These are phyloP conservation scores for Standfussiana lucernea DNA, from an alignment of 2,888 invertebrate genomes.

Conservation along the genomic window DNA sequence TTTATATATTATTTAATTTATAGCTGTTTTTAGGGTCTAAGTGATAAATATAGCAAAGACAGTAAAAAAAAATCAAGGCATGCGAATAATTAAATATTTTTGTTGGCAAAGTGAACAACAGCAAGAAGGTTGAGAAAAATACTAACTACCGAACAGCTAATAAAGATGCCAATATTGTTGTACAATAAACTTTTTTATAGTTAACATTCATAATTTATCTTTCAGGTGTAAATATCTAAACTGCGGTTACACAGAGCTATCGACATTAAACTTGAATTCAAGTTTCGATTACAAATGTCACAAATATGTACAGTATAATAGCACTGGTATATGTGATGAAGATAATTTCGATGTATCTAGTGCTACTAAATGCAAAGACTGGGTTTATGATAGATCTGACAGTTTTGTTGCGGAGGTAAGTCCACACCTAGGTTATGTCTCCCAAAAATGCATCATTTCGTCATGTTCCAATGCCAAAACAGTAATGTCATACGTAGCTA, in stretches of 20 bases:
- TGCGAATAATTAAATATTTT: no score
- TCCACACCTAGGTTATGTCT: not conserved
- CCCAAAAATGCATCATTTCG: not conserved
- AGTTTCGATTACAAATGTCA: constrained; percentile 54
- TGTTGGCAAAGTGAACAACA: no score
- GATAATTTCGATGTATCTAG: constrained; percentile 41
- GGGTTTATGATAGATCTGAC: constrained; percentile 52
- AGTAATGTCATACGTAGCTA: not conserved
- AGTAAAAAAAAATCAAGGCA: no score
- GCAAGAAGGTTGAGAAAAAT: not conserved
- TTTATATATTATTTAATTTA: no score
- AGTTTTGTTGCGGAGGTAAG: constrained; percentile 63
- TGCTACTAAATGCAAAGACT: constrained; percentile 45
- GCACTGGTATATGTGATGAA: constrained; percentile 30
- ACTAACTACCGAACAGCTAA: not conserved
- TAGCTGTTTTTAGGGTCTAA: no score
- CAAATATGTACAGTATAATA: constrained; percentile 45
- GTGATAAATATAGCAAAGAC: no score
- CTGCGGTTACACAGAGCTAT: constrained; percentile 33
- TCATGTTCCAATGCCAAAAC: not conserved
- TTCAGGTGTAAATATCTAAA: constrained; percentile 57
- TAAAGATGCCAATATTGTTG: not conserved
- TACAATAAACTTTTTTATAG: not conserved
- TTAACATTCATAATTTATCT: constrained; percentile 10
- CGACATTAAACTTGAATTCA: constrained; percentile 28